Evolutionary conservation across 2,113 vertebrate genomes (phyloP).

Genomic region (Martes martes): DNA sequence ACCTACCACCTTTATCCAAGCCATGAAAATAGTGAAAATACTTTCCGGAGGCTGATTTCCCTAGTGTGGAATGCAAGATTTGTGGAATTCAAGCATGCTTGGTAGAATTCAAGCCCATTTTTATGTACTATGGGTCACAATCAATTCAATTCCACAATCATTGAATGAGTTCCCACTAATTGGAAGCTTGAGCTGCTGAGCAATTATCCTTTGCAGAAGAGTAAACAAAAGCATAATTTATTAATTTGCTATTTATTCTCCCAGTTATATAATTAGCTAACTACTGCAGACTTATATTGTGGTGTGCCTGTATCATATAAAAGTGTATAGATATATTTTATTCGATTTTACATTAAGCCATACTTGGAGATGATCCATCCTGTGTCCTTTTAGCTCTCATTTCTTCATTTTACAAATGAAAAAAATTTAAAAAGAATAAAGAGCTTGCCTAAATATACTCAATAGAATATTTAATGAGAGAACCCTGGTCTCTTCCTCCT

Average conservation of each 20-base stretch:
- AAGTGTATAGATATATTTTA: neutral
- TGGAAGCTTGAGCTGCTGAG: conserved; percentile 38
- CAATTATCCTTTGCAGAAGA: conserved; percentile 49
- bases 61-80: neutral
- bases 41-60: conserved; percentile 27
- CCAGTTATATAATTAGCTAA: conserved; percentile 35
- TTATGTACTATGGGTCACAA: conserved; percentile 22
- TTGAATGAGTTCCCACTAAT: conserved; percentile 43
- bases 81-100: neutral
- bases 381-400: neutral
- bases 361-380: neutral
- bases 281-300: neutral
- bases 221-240: conserved; percentile 47
- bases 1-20: conserved; percentile 62
- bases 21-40: conserved; percentile 58
- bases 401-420: conserved; percentile 26
- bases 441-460: neutral
- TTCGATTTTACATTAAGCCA: neutral
- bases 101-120: conserved; percentile 38
- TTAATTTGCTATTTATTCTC: conserved; percentile 52
- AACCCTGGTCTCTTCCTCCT: neutral
- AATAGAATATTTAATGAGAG: neutral
- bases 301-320: neutral
- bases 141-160: conserved; percentile 39
- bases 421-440: neutral